Evolutionary conservation across 2,888 invertebrate genomes (phyloP).

Genomic region (Hyposoter didymator): DNA sequence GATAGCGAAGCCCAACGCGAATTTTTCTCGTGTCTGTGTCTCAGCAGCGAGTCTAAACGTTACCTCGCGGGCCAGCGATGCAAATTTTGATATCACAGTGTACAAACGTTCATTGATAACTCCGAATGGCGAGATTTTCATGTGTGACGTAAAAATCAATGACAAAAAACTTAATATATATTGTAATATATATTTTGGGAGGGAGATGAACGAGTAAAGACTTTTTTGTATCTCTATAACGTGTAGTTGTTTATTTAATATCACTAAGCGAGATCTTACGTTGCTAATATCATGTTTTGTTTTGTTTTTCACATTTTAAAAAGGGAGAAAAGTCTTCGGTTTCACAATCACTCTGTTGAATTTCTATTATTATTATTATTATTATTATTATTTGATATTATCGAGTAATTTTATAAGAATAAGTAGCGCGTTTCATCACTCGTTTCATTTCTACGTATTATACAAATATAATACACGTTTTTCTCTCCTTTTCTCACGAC

Average conservation of each 20-base stretch:
- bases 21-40: background rate
- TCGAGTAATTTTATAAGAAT: slow-evolving; percentile 69
- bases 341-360: slow-evolving; percentile 66
- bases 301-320: slow-evolving; percentile 70
- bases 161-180: background rate
- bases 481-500: slow-evolving; percentile 23
- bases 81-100: background rate
- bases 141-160: background rate
- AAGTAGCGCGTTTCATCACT: slow-evolving; percentile 68
- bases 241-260: slow-evolving; percentile 59
- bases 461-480: slow-evolving; percentile 72
- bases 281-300: slow-evolving; percentile 20
- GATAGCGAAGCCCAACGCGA: no score
- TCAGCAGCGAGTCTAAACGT: background rate
- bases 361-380: slow-evolving; percentile 40
- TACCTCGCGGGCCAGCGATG: background rate
- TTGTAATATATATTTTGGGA: slow-evolving; percentile 12
- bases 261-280: slow-evolving; percentile 69
- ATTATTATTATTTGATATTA: slow-evolving; percentile 38
- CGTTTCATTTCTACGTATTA: slow-evolving; percentile 67
- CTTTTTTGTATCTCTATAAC: slow-evolving; percentile 33
- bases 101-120: background rate
- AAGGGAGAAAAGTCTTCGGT: slow-evolving; percentile 65
- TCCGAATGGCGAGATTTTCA: background rate
- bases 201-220: slow-evolving; percentile 44